Evolutionary conservation across 2,888 invertebrate species (phyloP), one percentile per base, ranked within the genome.

Genomic region (Bursaphelenchus okinawaensis): DNA sequence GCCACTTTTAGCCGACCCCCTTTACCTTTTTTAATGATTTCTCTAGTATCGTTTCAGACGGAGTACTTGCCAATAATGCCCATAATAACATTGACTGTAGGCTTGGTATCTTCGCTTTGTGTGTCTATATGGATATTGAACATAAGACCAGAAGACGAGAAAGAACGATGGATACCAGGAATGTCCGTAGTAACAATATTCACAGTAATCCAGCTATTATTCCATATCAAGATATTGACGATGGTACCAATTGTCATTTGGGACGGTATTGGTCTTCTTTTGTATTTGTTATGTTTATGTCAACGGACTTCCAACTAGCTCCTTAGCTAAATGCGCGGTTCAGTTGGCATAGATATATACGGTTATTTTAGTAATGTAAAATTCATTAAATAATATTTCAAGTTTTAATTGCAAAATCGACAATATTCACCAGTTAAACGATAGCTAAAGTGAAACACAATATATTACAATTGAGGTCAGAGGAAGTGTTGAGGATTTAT

Each of bases 61-160:
- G 52, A 52, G 16, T 59, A 22, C 40, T 20, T 59, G 2, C 60
- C 60, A 8, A n/a, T 59, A 20, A 23, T 59, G 23, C 50, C 60
- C 12, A 9, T 59, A 8, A 40, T 59, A 16, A 59, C 60, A 9
- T n/a, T 29, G 28, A 26, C 40, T 3, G 22, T 59, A 16, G 20
- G 24, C 19, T 20, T n/a, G n/a, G 16, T 40, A 7, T 29, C 50
- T 8, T 51, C 12, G 54, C 19, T 59, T 23, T 40, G 9, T 1
- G 51, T 50, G 9, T 16, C n/a, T n/a, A 24, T 6, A 19, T 24
- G 26, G 20, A 56, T 56, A 19, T 19, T 19, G 12, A 56, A 19
- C n/a, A 56, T 56, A 3, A 22, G 9, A n/a, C 56, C 26, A 19
- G 26, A 12, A n/a, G 24, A 28, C 1, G 60, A 51, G 9, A 26